Evolutionary conservation across 2,888 invertebrate species (phyloP), one percentile per base, ranked within the genome.

Genomic region (Hyalella azteca): DNA sequence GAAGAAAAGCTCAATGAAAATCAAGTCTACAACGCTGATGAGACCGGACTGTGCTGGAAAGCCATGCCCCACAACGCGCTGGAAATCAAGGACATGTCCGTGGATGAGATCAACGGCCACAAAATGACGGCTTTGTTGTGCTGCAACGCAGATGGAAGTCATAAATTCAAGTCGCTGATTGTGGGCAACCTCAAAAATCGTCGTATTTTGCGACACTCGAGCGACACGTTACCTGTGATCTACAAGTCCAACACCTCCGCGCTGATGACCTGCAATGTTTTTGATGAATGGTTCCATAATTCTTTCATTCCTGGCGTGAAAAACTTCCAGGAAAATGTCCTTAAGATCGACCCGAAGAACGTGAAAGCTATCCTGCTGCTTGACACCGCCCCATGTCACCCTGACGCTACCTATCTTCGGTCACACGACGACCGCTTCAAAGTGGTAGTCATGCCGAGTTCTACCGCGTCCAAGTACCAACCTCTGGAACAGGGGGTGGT

Each of bases 11-110:
- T 66, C 36, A 15, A 32, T 5, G 66, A 66, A 19, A 19, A 66
- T n/a, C 77, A 77, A 50, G 13, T 79, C 5, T 79, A 77, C 48
- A 60, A 66, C 29, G 77, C 26, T 22, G 54, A 79, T 59, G 73
- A 80, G 45, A 76, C 76, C 3, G 75, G 76, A 22, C 59, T 76
- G 29, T 75, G n/a, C 26, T 75, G 79, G 79, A 75, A 66, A 26
- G 39, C 80, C 29, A 36, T 77, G 39, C 80, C 77, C 19, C 3
- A 36, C 5, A 80, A 80, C 77, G 29, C 66, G 15, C 40, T 45
- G 36, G 77, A 26, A 19, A n/a, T 32, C 7, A 78, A 48, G 26
- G 19, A 66, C 48, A 40, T 29, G 5, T 40, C 80, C 5, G 49
- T 66, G 0, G 22, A 22, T n/a, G 60, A 80, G 1, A 32, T 36